Evolutionary conservation across 2,888 invertebrate species (phyloP), one percentile per base, ranked within the genome.

Genomic region (Cephalotes varians): DNA sequence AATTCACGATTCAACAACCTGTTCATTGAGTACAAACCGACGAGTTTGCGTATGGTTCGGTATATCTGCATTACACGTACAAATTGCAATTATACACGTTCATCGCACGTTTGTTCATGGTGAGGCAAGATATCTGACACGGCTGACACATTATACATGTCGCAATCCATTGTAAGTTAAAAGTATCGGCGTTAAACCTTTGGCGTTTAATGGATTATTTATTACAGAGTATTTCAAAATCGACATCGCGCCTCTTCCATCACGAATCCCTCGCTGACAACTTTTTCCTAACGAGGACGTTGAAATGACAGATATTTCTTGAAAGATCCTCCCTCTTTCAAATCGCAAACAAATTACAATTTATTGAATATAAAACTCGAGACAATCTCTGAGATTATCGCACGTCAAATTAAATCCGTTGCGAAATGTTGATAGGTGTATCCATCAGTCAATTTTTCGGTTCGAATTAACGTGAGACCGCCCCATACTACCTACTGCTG

Each of bases 1-100:
- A 79, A 71, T 79, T 79, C 77, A 71, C 71, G 71, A 79, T 79
- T 79, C 71, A 79, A 69, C 77, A 56, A 79, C 71, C 77, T 25
- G 77, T 58, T 79, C 71, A 56, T 56, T 79, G 77, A 79, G 56
- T 7, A 56, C 47, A 18, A 58, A 44, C 71, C 71, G 56, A 28
- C 15, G 21, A 67, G 69, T 40, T 40, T 47, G 56, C 44, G 44
- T 31, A 54, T 51, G 71, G 64, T 25, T 79, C 34, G 40, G 31
- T 15, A 31, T 71, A 71, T 58, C 44, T 69, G 21, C 44, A 79
- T 79, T 71, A 79, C 71, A 79, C 31, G 51, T 56, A 40, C 71
- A 79, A 47, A 71, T 79, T 71, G 56, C 25, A 71, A 79, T 79
- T 71, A 79, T 28, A 71, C 12, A 56, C 21, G 67, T 69, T 56